A percentile compares a stretch with the other conserved stretches of the same genome.
phyloP scores from a whole-genome alignment of 2,113 vertebrate genomes.

The Grallaria varia region DNA sequence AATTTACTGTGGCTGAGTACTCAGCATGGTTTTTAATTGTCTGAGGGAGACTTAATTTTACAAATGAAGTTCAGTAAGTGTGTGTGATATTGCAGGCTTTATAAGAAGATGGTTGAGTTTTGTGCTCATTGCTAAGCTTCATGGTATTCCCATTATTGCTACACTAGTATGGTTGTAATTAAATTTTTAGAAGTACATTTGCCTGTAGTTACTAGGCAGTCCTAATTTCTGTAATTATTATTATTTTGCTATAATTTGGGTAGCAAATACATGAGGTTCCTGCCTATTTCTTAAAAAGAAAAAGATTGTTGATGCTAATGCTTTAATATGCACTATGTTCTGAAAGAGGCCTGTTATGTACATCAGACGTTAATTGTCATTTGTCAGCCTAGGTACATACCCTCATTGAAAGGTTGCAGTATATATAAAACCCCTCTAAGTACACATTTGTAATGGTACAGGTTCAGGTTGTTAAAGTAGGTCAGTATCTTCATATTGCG shows the following conservation, averaged over 20 bases:
- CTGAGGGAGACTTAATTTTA: slow-evolving; percentile 29
- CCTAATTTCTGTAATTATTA: neutral
- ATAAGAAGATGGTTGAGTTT: neutral
- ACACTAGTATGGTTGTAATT: neutral
- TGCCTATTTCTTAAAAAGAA: neutral
- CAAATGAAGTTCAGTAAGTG: slow-evolving; percentile 19
- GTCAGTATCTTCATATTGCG: neutral
- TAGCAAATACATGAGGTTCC: neutral
- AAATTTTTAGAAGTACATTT: slow-evolving; percentile 3
- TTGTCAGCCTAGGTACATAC: neutral
- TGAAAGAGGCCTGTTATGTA: neutral
- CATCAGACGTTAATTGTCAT: neutral
- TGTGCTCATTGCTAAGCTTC: neutral
- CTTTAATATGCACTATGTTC: neutral
- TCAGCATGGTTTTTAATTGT: slow-evolving; percentile 59
- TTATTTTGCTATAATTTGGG: neutral
- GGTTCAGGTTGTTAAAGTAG: neutral
- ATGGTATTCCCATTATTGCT: neutral
- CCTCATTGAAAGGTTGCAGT: neutral
- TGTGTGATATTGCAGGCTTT: neutral
- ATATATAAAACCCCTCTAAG: neutral
- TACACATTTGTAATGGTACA: neutral
- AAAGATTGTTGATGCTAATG: neutral
- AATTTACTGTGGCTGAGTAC: slow-evolving; percentile 36
- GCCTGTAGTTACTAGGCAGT: neutral